Base-by-base conservation (phyloP, 2,888 invertebrate species). In the Lasioglossum lativentre region DNA sequence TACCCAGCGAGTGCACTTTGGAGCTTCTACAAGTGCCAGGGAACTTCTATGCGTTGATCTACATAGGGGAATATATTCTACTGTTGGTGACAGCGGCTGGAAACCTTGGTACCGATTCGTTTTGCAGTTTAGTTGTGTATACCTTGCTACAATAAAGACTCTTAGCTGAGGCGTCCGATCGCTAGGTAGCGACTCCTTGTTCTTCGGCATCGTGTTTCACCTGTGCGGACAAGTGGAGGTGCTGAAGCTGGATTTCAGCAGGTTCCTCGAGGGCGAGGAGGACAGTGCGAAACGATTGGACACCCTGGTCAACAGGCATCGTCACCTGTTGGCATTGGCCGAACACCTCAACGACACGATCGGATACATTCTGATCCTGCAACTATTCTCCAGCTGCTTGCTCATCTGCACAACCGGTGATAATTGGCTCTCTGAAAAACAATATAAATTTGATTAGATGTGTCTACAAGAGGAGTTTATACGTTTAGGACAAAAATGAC, bases 201-300 rank as follows among this genome's bases (percentile, higher is more conserved):
- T 95, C 63, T 93, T 93, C 52, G 88, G 90, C n/a, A 85, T 93
- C 8, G 81, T 91, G 4, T 93, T 94, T 89, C 94, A 95, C 42
- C 68, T 95, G 12, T 95, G 94, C 70, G 95, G 93, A 8, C 94
- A 95, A 56, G 86, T 94, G 3, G 91, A 93, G 45, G 85, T 94
- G 68, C 77, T 95, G 16, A 92, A 63, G 16, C 12, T 27, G 14
- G 40, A 82, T 0, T 89, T 86, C 14, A 47, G 6, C 19, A 68
- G 76, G 30, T 23, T 82, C 4, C n/a, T 19, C 19, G 47, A 40
- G 3, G 68, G 78, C 23, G 56, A 71, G 12, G 71, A 63, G 1
- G 45, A 19, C 27, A n/a, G 4, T 19, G 27, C 2, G n/a, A 34
- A 73, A 19, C n/a, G 42, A 12, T 59, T 83, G 0, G 16, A 0